Percentiles rank a stretch among this genome's conserved stretches.
Conservation (phyloP, 1,140 invertebrate species). For the Diabrotica undecimpunctata region DNA sequence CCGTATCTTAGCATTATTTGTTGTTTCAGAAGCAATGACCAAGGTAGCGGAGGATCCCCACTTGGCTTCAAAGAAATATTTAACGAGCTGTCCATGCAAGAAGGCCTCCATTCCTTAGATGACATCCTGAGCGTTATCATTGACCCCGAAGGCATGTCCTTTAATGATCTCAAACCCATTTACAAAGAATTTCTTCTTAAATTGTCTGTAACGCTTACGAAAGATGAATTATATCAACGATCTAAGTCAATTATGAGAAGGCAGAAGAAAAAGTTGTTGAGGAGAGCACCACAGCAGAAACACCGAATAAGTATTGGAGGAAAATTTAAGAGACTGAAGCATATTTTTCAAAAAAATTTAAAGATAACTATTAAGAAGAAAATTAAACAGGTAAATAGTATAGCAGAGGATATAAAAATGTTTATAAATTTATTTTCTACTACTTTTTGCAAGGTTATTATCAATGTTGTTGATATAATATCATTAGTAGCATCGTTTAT, state of each 20-base stretch:
- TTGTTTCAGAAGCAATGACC: slow-evolving; percentile 55
- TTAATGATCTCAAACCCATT: slow-evolving; percentile 85
- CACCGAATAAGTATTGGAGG: slow-evolving; percentile 49
- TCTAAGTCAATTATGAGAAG: slow-evolving; percentile 85
- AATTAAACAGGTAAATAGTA: slow-evolving; percentile 16
- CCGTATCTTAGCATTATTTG: neutral
- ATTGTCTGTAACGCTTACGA: slow-evolving; percentile 79
- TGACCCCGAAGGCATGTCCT: slow-evolving; percentile 86
- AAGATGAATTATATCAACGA: slow-evolving; percentile 84
- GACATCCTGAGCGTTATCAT: slow-evolving; percentile 84
- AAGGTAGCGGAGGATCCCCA: slow-evolving; percentile 64
- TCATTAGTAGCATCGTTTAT: neutral
- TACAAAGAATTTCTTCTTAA: slow-evolving; percentile 87
- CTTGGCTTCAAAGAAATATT: slow-evolving; percentile 79
- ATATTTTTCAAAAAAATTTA: slow-evolving; percentile 40
- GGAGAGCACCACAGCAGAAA: slow-evolving; percentile 49
- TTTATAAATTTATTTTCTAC: no score
- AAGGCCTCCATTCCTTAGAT: slow-evolving; percentile 81
- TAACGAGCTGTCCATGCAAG: slow-evolving; percentile 77
- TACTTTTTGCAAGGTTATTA: no score
- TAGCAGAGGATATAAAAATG: neutral
- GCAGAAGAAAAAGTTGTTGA: slow-evolving; percentile 64
- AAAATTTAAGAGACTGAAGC: slow-evolving; percentile 42
- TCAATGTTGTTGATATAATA: no score
- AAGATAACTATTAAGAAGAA: slow-evolving; percentile 28